Evolutionary conservation across 2,888 invertebrate species (phyloP).

Genomic region (Thysanoteuthis rhombus): DNA sequence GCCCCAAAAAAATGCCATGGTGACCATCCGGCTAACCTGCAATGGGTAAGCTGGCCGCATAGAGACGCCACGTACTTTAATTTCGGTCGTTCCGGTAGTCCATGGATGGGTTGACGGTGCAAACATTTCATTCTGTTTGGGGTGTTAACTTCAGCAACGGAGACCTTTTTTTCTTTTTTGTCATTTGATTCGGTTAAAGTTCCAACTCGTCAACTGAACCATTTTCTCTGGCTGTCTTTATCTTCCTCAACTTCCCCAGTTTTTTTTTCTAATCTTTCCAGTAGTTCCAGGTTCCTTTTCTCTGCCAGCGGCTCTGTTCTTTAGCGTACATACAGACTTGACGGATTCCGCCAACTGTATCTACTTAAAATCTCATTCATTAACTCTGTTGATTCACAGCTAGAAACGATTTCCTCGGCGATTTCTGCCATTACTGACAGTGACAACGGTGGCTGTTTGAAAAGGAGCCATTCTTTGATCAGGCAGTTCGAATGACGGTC

Average conservation of each 20-base stretch:
- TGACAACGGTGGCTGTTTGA: no score
- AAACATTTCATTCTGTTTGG: constrained; percentile 12
- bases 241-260: neutral
- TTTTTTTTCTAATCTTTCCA: neutral
- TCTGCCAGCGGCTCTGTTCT: neutral
- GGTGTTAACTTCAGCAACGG: neutral
- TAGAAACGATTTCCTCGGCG: neutral
- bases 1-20: neutral
- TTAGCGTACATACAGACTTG: neutral
- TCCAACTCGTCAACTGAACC: neutral
- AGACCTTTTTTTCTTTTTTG: neutral
- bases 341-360: neutral
- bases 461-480: neutral
- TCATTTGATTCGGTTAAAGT: neutral
- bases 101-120: constrained; percentile 12
- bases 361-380: neutral
- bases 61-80: neutral
- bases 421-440: neutral
- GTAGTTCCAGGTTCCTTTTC: neutral
- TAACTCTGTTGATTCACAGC: neutral
- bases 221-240: neutral
- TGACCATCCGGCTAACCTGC: neutral
- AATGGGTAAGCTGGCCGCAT: neutral
- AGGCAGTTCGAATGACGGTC: neutral
- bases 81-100: neutral